These are phyloP conservation scores for Hirundichthys speculiger DNA, from an alignment of 2,113 vertebrate genomes.

Conservation along the genomic window DNA sequence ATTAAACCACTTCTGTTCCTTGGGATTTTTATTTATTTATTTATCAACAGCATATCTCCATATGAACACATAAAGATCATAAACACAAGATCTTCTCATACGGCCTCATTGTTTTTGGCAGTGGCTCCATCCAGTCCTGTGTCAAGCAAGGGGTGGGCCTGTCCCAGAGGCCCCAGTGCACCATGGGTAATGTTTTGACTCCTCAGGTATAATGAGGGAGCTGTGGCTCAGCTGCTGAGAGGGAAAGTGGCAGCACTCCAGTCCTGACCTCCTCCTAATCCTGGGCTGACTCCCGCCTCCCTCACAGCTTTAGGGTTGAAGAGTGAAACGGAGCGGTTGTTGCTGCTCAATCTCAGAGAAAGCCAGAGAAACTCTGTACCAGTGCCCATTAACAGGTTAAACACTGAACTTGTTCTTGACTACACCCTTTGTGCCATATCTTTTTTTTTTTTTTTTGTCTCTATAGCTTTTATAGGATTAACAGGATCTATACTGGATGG, in stretches of 20 bases:
- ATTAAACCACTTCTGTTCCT: conserved; percentile 14
- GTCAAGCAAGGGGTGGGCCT: conserved; percentile 41
- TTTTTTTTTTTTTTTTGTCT: conserved; percentile 26
- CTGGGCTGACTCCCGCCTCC: conserved; percentile 50
- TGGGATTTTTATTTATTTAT: conserved; percentile 20
- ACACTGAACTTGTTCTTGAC: conserved; percentile 26
- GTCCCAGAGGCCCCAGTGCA: conserved; percentile 56
- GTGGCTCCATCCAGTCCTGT: conserved; percentile 20
- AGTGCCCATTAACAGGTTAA: conserved; percentile 31
- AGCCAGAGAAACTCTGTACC: background rate
- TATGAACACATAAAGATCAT: background rate
- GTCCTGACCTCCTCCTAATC: conserved; percentile 72
- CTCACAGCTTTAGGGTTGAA: conserved; percentile 33
- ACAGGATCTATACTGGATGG: too few relatives aligned
- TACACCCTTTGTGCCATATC: conserved; percentile 9
- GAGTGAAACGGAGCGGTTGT: too few relatives aligned
- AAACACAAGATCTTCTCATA: background rate
- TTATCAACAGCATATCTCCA: background rate
- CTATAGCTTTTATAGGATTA: conserved; percentile 21
- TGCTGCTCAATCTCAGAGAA: too few relatives aligned
- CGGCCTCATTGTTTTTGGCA: background rate
- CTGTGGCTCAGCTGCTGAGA: conserved; percentile 72
- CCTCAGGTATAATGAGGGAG: conserved; percentile 77
- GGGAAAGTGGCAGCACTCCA: conserved; percentile 72
- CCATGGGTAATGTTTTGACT: conserved; percentile 72